A percentile compares a stretch with the other conserved stretches of the same genome.
phyloP scores from a whole-genome alignment of 2,797 vertebrate species.

The Falco concolor region DNA sequence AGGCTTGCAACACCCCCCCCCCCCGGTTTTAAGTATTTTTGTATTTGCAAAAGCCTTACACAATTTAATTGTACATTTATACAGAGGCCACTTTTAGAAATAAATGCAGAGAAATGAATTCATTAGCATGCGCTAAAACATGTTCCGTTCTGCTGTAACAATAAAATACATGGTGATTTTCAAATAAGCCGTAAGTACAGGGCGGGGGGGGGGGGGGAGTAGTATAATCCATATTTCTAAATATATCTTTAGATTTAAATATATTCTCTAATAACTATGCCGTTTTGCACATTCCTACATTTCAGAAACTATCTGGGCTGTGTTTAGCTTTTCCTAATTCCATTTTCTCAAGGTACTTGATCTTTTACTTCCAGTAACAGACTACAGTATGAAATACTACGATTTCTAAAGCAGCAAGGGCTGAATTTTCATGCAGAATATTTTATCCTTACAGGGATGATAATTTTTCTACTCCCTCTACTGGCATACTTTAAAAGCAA shows the following conservation, averaged over 20 bases:
- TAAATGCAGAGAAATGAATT: background rate
- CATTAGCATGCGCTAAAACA: background rate
- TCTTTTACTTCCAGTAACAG: background rate
- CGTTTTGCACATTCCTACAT: background rate
- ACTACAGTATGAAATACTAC: background rate
- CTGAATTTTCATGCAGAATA: background rate
- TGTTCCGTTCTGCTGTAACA: background rate
- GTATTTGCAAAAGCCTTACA: background rate
- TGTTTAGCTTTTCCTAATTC: background rate
- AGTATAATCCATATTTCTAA: background rate
- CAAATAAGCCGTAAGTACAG: background rate
- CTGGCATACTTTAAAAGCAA: slow-evolving; percentile 4
- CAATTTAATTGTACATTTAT: background rate
- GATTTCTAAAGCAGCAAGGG: background rate
- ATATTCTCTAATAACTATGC: background rate
- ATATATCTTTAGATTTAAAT: background rate
- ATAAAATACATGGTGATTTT: background rate
- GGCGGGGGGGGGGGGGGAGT: no score
- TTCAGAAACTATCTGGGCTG: background rate
- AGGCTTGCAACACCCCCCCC: background rate
- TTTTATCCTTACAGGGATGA: background rate
- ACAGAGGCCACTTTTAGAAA: background rate
- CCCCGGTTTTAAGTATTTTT: background rate
- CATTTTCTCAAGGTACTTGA: background rate
- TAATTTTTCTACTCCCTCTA: slow-evolving; percentile 41